These are phyloP conservation scores for Sesamia nonagrioides DNA, from an alignment of 1,140 invertebrate genomes.

Conservation along the genomic window DNA sequence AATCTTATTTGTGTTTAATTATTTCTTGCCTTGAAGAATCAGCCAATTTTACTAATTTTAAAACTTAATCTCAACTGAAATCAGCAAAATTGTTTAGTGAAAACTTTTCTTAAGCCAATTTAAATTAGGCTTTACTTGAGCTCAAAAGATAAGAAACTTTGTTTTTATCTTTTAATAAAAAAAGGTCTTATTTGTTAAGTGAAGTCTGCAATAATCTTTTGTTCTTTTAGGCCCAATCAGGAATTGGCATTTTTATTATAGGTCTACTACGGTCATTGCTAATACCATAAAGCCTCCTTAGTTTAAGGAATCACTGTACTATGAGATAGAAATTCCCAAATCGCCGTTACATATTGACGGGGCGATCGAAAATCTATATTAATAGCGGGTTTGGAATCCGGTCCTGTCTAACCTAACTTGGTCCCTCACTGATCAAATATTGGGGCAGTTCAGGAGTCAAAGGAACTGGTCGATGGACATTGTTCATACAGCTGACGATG, in stretches of 20 bases:
- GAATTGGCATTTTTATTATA: not conserved
- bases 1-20: not conserved
- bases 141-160: not conserved
- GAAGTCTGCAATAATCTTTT: not conserved
- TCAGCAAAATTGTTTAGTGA: not conserved
- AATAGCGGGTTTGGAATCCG: conserved; percentile 56
- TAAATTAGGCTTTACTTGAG: not conserved
- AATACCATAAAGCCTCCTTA: conserved; percentile 8
- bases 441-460: conserved; percentile 32
- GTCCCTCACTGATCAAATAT: not conserved
- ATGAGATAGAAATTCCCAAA: conserved; percentile 40
- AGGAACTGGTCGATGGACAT: conserved; percentile 46
- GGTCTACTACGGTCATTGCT: not conserved
- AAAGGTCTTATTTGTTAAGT: not conserved
- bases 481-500: conserved; percentile 59
- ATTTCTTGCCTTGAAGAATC: no score
- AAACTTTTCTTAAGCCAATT: not conserved
- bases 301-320: conserved; percentile 13
- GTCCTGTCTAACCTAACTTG: conserved; percentile 51
- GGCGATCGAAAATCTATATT: conserved; percentile 62
- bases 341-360: conserved; percentile 52
- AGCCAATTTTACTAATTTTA: not conserved
- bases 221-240: conserved; percentile 2
- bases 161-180: not conserved
- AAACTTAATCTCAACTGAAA: not conserved